Conservation (phyloP, 2,888 invertebrate species). For the Psylliodes chrysocephalus region DNA sequence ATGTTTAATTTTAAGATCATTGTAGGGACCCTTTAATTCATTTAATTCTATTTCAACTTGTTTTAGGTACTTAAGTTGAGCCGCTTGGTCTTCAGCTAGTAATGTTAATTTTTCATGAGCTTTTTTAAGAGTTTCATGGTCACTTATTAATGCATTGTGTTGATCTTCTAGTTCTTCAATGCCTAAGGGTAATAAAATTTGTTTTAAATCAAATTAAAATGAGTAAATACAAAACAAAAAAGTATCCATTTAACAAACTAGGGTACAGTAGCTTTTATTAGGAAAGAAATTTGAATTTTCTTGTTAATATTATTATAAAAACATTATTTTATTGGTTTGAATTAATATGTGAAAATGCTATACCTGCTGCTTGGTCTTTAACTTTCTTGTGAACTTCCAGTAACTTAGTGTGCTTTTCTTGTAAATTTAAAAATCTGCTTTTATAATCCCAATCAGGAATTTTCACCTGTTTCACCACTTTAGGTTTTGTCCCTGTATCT, state of each 20-base stretch:
- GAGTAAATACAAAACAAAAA: too few relatives aligned
- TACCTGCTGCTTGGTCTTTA: too few relatives aligned
- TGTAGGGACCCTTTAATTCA: neutral
- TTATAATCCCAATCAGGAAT: conserved; percentile 60
- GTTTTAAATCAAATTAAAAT: too few relatives aligned
- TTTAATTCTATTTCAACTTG: conserved; percentile 6
- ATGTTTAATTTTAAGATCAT: neutral
- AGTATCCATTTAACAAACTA: too few relatives aligned
- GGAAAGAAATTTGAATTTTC: too few relatives aligned
- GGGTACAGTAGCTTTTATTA: too few relatives aligned
- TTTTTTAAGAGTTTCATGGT: conserved; percentile 22
- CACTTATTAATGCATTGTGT: conserved; percentile 18
- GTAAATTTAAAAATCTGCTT: conserved; percentile 71
- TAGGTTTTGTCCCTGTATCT: conserved; percentile 43
- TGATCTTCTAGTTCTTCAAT: conserved; percentile 30
- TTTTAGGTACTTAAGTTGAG: conserved; percentile 21
- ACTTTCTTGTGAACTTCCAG: conserved; percentile 67
- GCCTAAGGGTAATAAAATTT: conserved; percentile 29
- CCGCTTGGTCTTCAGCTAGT: conserved; percentile 42
- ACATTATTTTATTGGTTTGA: too few relatives aligned
- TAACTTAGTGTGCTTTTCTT: conserved; percentile 69
- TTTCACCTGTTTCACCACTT: conserved; percentile 44
- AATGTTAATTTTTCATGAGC: conserved; percentile 52
- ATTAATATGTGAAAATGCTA: too few relatives aligned
- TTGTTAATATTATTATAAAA: too few relatives aligned